Conservation (phyloP, 2,888 invertebrate genomes). For the Philhelius pedissequus region DNA sequence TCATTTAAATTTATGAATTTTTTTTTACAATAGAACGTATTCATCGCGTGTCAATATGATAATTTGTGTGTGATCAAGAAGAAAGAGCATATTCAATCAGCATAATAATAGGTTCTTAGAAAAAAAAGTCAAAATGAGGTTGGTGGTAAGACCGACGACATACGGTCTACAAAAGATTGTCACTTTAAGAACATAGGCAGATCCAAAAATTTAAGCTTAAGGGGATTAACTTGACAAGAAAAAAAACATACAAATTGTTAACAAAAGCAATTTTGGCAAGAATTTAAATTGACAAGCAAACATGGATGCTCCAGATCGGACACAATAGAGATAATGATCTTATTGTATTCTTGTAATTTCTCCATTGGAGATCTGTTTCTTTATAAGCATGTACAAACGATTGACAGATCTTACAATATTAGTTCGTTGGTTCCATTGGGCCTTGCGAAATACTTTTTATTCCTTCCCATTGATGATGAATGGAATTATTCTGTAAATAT, state of each 20-base stretch:
- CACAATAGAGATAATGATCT: too few species aligned
- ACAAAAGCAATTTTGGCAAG: too few species aligned
- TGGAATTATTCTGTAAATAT: too few species aligned
- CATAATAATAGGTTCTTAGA: background rate
- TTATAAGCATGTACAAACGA: too few species aligned
- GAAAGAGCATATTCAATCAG: background rate
- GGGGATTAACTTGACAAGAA: background rate
- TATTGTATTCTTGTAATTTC: too few species aligned
- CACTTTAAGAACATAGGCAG: background rate
- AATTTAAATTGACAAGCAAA: too few species aligned
- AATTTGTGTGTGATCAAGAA: background rate
- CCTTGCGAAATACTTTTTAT: too few species aligned
- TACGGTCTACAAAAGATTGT: background rate
- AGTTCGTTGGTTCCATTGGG: too few species aligned
- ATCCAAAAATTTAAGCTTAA: background rate
- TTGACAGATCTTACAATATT: too few species aligned
- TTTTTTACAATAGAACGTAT: background rate
- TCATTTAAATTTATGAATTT: background rate
- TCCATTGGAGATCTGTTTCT: too few species aligned
- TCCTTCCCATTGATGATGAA: too few species aligned
- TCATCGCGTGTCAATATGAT: background rate
- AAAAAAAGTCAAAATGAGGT: background rate
- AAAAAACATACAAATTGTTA: background rate
- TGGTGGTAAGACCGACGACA: background rate
- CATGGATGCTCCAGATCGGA: too few species aligned